Base-by-base conservation (phyloP, 2,797 vertebrate species). In the Dendrocincla tyrannina region DNA sequence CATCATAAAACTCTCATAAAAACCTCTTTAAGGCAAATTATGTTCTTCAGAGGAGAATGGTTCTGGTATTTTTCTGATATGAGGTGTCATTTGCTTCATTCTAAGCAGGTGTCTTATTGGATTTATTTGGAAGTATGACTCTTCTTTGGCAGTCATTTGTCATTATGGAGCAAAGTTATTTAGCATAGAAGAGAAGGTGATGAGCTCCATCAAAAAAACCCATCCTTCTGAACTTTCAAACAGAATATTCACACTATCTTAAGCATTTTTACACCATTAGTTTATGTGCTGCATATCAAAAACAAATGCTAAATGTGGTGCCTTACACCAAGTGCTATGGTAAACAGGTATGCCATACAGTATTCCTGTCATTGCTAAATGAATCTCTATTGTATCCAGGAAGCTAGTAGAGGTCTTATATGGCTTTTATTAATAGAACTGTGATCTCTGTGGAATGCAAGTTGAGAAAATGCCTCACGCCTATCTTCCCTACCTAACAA, bases 351-450 rank as follows among this genome's bases (percentile, higher is more conserved):
- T 93, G 94, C 78, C 82, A 75, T 92, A 81, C 44, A 75, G 55
- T 93, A 93, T 95, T 95, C 93, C 79, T 93, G 0, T 91, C 93
- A 91, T 96, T 88, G 70, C 91, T 89, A 91, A 93, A 84, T 50
- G 72, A 91, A 88, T 91, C 72, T 80, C 91, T 88, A 93, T 95
- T 97, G 96, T 97, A 95, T 72, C 89, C 95, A 94, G 95, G 92
- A 97, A 96, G 93, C 85, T 60, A 53, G 44, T 6, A 70, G 75
- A 85, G 82, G 69, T 96, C 91, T 96, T 96, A 77, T 88, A 93
- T 81, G 66, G 93, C 91, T 95, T 95, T 95, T 98, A 97, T 98
- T 97, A 96, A 97, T 98, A 98, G 97, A 96, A 96, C 84, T 86
- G 76, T 97, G 96, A 97, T 97, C 96, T 96, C 89, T 85, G 63